Evolutionary conservation across 2,113 vertebrate species (phyloP).

Genomic region (Tinamus guttatus): DNA sequence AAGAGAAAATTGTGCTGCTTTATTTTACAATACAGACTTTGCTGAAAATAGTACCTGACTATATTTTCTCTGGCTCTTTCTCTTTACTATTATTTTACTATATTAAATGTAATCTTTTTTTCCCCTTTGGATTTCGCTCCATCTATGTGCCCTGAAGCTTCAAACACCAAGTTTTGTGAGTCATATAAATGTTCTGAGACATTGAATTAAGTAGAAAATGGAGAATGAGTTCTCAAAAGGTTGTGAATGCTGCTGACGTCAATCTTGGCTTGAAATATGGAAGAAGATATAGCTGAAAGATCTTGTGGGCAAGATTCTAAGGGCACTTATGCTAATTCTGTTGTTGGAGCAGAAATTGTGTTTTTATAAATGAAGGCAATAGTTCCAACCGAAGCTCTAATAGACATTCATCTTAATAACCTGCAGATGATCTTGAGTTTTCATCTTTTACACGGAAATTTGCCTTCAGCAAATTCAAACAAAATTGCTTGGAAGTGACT

Average conservation of each 20-base stretch:
- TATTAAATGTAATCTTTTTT: slow-evolving; percentile 56
- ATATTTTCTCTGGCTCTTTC: slow-evolving; percentile 50
- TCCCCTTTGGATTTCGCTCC: slow-evolving; percentile 6
- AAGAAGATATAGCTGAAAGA: slow-evolving; percentile 57
- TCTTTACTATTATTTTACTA: slow-evolving; percentile 58
- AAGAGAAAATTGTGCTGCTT: not conserved
- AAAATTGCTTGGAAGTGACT: slow-evolving; percentile 21
- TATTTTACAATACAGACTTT: slow-evolving; percentile 35
- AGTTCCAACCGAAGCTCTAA: slow-evolving; percentile 50
- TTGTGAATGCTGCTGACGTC: slow-evolving; percentile 74
- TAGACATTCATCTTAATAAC: slow-evolving; percentile 55
- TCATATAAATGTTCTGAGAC: slow-evolving; percentile 70
- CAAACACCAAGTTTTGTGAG: slow-evolving; percentile 64
- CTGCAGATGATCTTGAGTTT: slow-evolving; percentile 50
- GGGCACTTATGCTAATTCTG: slow-evolving; percentile 66
- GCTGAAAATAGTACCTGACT: slow-evolving; percentile 34
- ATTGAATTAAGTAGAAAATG: slow-evolving; percentile 72
- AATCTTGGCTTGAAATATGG: slow-evolving; percentile 63
- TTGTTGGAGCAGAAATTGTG: slow-evolving; percentile 50
- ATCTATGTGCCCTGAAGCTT: slow-evolving; percentile 53
- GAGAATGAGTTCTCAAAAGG: slow-evolving; percentile 71
- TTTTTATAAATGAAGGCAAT: slow-evolving; percentile 69
- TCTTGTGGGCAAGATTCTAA: slow-evolving; percentile 38
- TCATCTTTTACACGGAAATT: slow-evolving; percentile 22
- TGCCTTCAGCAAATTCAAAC: slow-evolving; percentile 36